phyloP scores from a whole-genome alignment of 2,797 vertebrate genomes.

The Eidolon dupreanum region DNA sequence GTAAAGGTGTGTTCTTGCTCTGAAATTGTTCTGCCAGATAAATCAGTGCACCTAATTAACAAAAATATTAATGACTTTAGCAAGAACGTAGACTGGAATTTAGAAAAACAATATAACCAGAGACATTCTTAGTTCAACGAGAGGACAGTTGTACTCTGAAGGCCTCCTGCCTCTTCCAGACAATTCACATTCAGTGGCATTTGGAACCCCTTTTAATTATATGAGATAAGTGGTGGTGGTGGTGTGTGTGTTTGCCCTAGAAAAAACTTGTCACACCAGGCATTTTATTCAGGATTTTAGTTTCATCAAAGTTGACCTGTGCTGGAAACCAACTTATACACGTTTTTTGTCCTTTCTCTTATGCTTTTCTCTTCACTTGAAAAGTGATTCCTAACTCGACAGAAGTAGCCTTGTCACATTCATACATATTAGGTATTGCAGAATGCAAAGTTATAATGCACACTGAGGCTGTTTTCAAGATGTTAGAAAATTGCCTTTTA shows the following conservation, averaged over 20 bases:
- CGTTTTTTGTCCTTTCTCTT: slow-evolving; percentile 51
- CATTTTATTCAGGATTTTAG: slow-evolving; percentile 18
- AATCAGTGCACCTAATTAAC: slow-evolving; percentile 52
- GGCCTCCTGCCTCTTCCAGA: background rate
- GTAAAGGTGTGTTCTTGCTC: slow-evolving; percentile 20
- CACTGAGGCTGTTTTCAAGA: slow-evolving; percentile 15
- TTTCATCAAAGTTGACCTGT: background rate
- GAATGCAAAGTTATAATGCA: background rate
- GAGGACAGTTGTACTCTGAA: background rate
- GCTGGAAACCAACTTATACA: background rate
- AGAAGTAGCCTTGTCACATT: slow-evolving; percentile 35
- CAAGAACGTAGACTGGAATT: slow-evolving; percentile 54
- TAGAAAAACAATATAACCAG: slow-evolving; percentile 1
- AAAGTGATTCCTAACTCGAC: slow-evolving; percentile 21
- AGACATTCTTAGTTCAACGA: background rate
- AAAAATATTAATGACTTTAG: slow-evolving; percentile 45
- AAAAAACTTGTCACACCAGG: background rate
- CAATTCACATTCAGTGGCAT: background rate
- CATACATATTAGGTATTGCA: background rate
- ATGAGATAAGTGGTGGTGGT: background rate
- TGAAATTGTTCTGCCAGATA: slow-evolving; percentile 59
- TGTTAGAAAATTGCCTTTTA: slow-evolving; percentile 53
- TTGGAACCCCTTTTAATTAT: background rate
- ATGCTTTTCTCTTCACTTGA: slow-evolving; percentile 20
- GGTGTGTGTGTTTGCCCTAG: background rate